These are phyloP conservation scores for Eclectus roratus DNA, from an alignment of 2,113 vertebrate genomes.

Conservation along the genomic window DNA sequence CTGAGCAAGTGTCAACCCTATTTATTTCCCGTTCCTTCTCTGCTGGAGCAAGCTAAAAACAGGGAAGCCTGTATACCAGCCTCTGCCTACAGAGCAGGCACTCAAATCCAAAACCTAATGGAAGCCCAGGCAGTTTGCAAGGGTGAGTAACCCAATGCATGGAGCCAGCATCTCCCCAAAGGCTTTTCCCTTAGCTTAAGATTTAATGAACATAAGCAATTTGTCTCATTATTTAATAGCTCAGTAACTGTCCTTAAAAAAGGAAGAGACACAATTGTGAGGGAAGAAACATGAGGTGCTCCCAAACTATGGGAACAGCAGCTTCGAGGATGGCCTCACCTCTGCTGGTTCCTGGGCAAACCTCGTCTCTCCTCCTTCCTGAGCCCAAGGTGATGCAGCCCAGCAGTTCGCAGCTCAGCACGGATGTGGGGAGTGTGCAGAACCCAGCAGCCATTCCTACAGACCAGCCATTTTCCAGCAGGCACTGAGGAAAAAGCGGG, in stretches of 20 bases:
- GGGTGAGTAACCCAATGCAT: not conserved
- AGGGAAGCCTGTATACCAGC: not conserved
- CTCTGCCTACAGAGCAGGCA: not conserved
- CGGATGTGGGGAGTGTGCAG: not conserved
- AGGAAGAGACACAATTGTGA: not conserved
- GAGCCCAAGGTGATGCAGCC: rapidly evolving
- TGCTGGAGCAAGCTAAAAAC: not conserved
- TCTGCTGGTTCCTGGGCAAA: not conserved
- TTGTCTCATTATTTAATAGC: not conserved
- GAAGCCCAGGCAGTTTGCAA: not conserved
- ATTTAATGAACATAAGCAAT: not conserved
- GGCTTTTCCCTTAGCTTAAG: not conserved
- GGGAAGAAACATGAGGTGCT: not conserved
- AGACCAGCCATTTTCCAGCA: not conserved
- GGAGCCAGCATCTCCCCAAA: not conserved
- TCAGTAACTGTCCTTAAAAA: not conserved
- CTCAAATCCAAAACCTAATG: not conserved
- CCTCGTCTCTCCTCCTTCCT: not conserved
- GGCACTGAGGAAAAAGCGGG: rapidly evolving
- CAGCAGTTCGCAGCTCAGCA: not conserved
- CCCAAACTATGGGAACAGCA: not conserved
- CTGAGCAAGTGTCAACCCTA: not conserved
- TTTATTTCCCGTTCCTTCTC: not conserved
- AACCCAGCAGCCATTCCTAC: not conserved
- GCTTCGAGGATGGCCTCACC: not conserved